Base-by-base conservation (phyloP, 1,140 invertebrate genomes). In the Ceratina japonica region DNA sequence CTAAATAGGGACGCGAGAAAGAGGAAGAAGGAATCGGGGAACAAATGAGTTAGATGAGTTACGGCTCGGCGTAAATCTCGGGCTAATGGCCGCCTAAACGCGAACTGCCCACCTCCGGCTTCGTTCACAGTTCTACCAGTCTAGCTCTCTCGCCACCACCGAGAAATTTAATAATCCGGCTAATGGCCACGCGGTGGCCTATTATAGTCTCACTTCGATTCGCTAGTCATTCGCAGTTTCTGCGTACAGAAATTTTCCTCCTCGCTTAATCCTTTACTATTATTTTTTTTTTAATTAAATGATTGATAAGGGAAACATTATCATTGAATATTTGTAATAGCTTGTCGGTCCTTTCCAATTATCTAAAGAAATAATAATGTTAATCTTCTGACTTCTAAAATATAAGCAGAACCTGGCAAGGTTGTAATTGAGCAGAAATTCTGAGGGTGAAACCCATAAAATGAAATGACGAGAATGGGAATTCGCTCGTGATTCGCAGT, bases 101-200 rank as follows among this genome's bases (percentile, higher is more conserved):
- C 90, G 90, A 92, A 90, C 81, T 77, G 84, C 82, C 75, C 79
- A 61, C 74, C 79, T 64, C 65, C 77, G 51, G 2, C 18, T 58
- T 59, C 22, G 24, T 63, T 24, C 49, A 16, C 56, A 66, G 64
- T 69, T 22, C 10, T 20, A 54, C 24, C 65, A 66, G 22, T 44
- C 37, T 22, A 18, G 62, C 75, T 75, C 70, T 84, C 81, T 84
- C 78, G 82, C 75, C 87, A 89, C 88, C 87, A 91, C 86, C 88
- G 87, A 92, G 91, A 93, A 93, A 93, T 93, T 93, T 92, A 93
- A 93, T 93, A 93, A 92, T 92, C 90, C 90, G 89, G 85, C 90
- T 92, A 92, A 91, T 91, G 87, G 90, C 81, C 86, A 89, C 82
- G 87, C 88, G 84, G 88, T 89, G 83, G 84, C 84, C 89, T 89